phyloP scores from a whole-genome alignment of 2,888 invertebrate species.

The Psococerastis gibbosa region DNA sequence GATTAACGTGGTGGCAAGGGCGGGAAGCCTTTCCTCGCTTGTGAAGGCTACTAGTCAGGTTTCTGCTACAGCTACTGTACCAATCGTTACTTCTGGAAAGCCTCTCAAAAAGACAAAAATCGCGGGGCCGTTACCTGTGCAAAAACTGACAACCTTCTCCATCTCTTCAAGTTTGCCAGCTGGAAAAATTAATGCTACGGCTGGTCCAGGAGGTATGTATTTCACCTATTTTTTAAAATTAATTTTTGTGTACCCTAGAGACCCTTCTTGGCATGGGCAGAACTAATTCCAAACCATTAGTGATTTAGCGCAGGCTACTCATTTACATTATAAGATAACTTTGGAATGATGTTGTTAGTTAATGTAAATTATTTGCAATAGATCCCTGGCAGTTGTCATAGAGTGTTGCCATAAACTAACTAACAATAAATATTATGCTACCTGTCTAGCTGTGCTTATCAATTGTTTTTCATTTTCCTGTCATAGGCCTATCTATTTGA shows the following conservation, averaged over 20 bases:
- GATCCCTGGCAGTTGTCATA: too few relatives aligned
- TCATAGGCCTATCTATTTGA: too few relatives aligned
- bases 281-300: too few relatives aligned
- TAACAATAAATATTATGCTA: too few relatives aligned
- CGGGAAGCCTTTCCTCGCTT: conserved; percentile 43
- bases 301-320: too few relatives aligned
- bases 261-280: too few relatives aligned
- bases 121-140: conserved; percentile 13
- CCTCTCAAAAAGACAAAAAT: conserved; percentile 29
- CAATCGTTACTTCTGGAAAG: conserved; percentile 31
- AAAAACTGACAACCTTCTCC: conserved; percentile 30
- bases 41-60: conserved; percentile 46
- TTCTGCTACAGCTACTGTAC: conserved; percentile 45
- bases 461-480: too few relatives aligned
- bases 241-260: neutral
- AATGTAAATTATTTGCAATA: too few relatives aligned
- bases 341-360: too few relatives aligned
- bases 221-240: neutral
- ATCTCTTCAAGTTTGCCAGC: conserved; percentile 38
- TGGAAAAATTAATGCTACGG: conserved; percentile 36
- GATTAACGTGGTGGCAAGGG: conserved; percentile 47
- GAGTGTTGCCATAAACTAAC: too few relatives aligned
- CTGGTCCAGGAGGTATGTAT: conserved; percentile 37
- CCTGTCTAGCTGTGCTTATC: too few relatives aligned
- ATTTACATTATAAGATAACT: too few relatives aligned